phyloP scores from a whole-genome alignment of 2,888 invertebrate genomes.

The Coecobrya sp. region DNA sequence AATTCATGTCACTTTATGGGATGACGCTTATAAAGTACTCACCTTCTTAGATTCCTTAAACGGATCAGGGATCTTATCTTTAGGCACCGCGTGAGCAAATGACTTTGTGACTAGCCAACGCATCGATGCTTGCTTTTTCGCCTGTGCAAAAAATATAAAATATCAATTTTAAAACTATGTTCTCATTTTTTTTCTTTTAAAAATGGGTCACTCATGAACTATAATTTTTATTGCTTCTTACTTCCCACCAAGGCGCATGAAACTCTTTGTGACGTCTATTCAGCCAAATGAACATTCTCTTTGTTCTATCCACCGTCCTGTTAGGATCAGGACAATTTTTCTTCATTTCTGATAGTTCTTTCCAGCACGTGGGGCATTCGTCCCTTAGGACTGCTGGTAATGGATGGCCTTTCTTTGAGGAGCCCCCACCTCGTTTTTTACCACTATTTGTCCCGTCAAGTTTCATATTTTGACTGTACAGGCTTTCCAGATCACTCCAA shows the following conservation, averaged over 20 bases:
- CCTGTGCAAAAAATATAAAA: constrained; percentile 2
- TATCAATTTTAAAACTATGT: no score
- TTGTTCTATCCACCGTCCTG: constrained; percentile 84
- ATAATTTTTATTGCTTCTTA: constrained; percentile 56
- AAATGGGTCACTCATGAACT: background rate
- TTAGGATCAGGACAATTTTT: constrained; percentile 82
- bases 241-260: constrained; percentile 86
- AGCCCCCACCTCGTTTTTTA: constrained; percentile 40
- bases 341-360: constrained; percentile 84
- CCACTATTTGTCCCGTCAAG: constrained; percentile 48
- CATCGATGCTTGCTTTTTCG: constrained; percentile 85
- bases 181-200: no score
- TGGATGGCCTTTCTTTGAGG: constrained; percentile 56
- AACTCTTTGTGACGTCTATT: constrained; percentile 85
- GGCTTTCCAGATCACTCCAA: constrained; percentile 85
- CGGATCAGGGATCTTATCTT: constrained; percentile 83
- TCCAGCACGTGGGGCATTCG: constrained; percentile 86
- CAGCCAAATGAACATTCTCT: constrained; percentile 86
- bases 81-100: constrained; percentile 82
- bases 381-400: constrained; percentile 80
- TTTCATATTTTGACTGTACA: constrained; percentile 85
- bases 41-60: constrained; percentile 85
- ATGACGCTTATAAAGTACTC: constrained; percentile 1
- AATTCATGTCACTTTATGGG: background rate
- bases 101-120: constrained; percentile 85